Conservation (phyloP, 2,113 vertebrate species). For the Gadus macrocephalus region DNA sequence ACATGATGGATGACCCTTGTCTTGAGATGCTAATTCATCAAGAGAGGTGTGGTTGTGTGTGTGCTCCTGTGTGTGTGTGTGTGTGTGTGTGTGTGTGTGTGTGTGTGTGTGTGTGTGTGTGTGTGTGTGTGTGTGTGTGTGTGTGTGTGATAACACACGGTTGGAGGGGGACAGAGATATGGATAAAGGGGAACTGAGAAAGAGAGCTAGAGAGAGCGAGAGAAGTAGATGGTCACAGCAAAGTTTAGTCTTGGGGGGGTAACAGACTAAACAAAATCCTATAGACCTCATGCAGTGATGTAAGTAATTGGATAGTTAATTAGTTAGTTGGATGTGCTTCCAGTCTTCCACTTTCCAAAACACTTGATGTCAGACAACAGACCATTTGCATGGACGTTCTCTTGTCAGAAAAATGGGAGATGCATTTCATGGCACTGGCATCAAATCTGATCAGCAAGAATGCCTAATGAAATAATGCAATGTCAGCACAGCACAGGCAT, state of each 20-base stretch:
- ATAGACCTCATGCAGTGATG: not conserved
- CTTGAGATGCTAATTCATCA: conserved; percentile 77
- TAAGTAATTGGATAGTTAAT: too few relatives aligned
- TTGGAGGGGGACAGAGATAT: conserved; percentile 1
- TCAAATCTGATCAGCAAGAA: too few relatives aligned
- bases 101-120: conserved; percentile 8
- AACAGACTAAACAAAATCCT: not conserved
- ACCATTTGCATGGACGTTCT: too few relatives aligned
- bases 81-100: conserved; percentile 10
- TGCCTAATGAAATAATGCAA: too few relatives aligned
- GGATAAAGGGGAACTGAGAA: not conserved
- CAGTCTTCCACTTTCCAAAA: too few relatives aligned
- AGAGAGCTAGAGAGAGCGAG: not conserved
- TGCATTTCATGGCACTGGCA: too few relatives aligned
- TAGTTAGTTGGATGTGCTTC: too few relatives aligned
- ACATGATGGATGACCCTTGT: conserved; percentile 77
- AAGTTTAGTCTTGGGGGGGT: not conserved
- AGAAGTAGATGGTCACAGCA: not conserved
- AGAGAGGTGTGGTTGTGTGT: conserved; percentile 38
- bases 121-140: conserved; percentile 10
- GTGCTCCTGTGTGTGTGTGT: conserved; percentile 34
- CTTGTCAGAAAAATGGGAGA: too few relatives aligned
- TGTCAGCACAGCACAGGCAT: too few relatives aligned
- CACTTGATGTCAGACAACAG: too few relatives aligned
- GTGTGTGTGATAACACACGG: not conserved